Base-by-base conservation (phyloP, 1,140 invertebrate genomes). In the Brachionus rubens region DNA sequence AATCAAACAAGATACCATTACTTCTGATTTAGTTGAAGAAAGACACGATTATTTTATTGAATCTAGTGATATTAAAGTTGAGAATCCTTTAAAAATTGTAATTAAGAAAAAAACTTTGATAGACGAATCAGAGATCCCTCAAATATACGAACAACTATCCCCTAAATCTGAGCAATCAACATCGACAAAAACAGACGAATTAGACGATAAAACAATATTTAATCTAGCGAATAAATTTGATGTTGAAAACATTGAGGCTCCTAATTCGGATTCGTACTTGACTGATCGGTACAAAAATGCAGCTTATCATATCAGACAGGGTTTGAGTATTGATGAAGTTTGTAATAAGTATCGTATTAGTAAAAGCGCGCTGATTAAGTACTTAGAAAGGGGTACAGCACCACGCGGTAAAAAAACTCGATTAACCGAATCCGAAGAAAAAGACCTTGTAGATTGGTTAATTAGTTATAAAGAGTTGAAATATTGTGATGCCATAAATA, bases 291-390 rank as follows among this genome's bases (percentile, higher is more conserved):
- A 75, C 30, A 41, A 56, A 36, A 41, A 75, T 47, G 70, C 70
- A 12, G 70, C 41, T 12, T 46, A 75, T 12, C 70, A 75, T 30
- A 54, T 75, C 46, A 30, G 36, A 54, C 70, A 75, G 30, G 70
- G 70, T 19, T 33, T 75, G 19, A 52, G 46, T 19, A 46, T 75
- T 41, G 70, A 75, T 14, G 70, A 75, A 40, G 70, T 46, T 0
- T 75, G 46, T 28, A 75, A 75, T 40, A 75, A 75, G 30, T 75
- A 75, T 33, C 28, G 70, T 10, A 54, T 75, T 14, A 52, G 46
- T 24, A 75, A 52, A n/a, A 41, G 46, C 3, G 70, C 70, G 1
- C 24, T 75, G 14, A 40, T 50, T 12, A 50, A 54, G 30, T 75
- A 46, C 41, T 33, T 75, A 12, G 47, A 52, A 52, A 46, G 46